Conservation (phyloP, 1,140 invertebrate genomes). For the Dreissena rostriformis region DNA sequence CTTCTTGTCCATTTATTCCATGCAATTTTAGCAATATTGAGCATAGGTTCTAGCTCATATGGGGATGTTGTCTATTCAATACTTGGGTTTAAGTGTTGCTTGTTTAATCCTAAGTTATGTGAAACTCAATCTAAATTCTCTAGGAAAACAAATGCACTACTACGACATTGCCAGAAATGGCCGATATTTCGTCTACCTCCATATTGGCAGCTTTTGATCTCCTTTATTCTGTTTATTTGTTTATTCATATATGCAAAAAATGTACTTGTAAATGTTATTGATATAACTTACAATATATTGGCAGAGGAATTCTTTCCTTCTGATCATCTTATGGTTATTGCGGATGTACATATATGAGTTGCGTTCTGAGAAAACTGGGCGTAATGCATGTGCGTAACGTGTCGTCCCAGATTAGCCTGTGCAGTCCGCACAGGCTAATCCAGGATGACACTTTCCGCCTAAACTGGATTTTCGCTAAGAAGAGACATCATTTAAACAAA, state of each 20-base stretch:
- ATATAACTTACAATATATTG: slow-evolving; percentile 60
- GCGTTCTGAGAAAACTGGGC: too few relatives aligned
- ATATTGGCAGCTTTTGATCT: slow-evolving; percentile 58
- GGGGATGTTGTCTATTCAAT: slow-evolving; percentile 56
- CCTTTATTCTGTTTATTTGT: slow-evolving; percentile 42
- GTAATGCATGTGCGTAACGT: too few relatives aligned
- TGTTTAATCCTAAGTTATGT: slow-evolving; percentile 66
- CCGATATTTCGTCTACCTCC: slow-evolving; percentile 66
- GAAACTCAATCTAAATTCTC: slow-evolving; percentile 15
- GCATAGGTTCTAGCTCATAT: slow-evolving; percentile 58
- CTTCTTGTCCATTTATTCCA: slow-evolving; percentile 63
- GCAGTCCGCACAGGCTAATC: too few relatives aligned
- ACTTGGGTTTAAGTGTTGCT: slow-evolving; percentile 69
- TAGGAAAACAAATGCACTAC: slow-evolving; percentile 36
- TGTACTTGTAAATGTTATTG: slow-evolving; percentile 55
- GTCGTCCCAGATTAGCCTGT: too few relatives aligned
- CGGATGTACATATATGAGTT: too few relatives aligned
- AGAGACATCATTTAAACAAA: too few relatives aligned
- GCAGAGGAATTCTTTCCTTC: slow-evolving; percentile 74
- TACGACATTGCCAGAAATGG: slow-evolving; percentile 53
- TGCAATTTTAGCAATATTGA: slow-evolving; percentile 61
- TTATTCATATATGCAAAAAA: slow-evolving; percentile 12
- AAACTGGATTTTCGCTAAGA: too few relatives aligned
- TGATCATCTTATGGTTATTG: slow-evolving; percentile 71
- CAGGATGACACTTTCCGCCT: too few relatives aligned